Conservation (phyloP, 1,140 invertebrate species). For the Drosophila funebris region DNA sequence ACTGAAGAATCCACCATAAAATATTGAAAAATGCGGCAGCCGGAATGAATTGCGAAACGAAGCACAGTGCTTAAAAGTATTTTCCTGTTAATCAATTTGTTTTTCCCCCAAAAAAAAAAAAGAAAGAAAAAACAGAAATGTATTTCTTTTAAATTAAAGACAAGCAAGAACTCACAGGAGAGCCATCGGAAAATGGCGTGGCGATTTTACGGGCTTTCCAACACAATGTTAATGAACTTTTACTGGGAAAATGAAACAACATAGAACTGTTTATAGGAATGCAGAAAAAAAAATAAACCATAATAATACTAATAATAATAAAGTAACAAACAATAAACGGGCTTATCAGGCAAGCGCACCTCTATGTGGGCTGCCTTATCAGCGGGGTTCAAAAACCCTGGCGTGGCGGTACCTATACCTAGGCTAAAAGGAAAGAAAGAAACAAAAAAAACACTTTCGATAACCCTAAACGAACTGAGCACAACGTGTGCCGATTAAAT, state of each 20-base stretch:
- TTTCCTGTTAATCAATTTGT: conserved; percentile 76
- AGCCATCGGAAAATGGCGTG: conserved; percentile 16
- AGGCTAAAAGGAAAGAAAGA: too few species aligned
- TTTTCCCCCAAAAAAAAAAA: too few species aligned
- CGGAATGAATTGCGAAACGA: conserved; percentile 37
- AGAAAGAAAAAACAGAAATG: conserved; percentile 22
- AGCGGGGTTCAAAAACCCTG: conserved; percentile 47
- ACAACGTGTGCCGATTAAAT: conserved; percentile 36
- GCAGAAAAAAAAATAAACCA: not conserved
- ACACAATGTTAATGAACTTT: conserved; percentile 42
- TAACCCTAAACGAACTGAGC: conserved; percentile 48
- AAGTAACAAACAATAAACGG: too few species aligned
- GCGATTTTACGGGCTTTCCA: conserved; percentile 4
- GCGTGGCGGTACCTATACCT: conserved; percentile 22
- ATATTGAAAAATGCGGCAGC: conserved; percentile 76
- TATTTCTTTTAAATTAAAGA: conserved; percentile 13
- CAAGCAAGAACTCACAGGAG: conserved; percentile 21
- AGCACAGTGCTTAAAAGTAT: conserved; percentile 66
- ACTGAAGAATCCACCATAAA: conserved; percentile 53
- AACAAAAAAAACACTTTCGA: conserved; percentile 48
- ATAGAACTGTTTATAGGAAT: not conserved
- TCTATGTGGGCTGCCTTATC: conserved; percentile 2
- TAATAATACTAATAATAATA: too few species aligned
- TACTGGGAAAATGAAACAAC: not conserved
- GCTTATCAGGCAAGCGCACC: not conserved